Percentiles rank a stretch among this genome's conserved stretches.
phyloP scores from a whole-genome alignment of 2,888 invertebrate genomes.

The Tuberolachnus salignus region DNA sequence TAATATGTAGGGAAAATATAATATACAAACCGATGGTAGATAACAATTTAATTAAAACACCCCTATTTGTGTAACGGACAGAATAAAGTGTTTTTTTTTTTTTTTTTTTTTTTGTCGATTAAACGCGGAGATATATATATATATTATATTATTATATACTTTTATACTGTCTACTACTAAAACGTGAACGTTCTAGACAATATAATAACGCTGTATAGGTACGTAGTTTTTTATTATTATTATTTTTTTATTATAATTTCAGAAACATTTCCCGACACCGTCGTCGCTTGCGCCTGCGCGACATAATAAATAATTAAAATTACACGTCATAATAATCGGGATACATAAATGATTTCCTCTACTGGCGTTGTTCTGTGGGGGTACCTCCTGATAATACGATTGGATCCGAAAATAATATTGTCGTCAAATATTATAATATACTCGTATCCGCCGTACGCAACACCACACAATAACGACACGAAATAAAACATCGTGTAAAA shows the following conservation, averaged over 20 bases:
- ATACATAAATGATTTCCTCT: too few species aligned
- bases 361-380: too few species aligned
- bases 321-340: not conserved
- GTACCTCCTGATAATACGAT: too few species aligned
- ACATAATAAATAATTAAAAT: not conserved
- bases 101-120: not conserved
- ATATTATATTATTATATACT: constrained; percentile 13
- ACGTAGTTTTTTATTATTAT: not conserved
- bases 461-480: too few species aligned
- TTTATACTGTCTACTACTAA: not conserved
- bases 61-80: constrained; percentile 29
- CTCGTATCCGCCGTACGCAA: too few species aligned
- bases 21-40: constrained; percentile 20
- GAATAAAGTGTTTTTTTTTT: constrained; percentile 16
- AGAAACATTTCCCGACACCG: not conserved
- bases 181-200: not conserved
- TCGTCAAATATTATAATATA: too few species aligned
- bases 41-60: constrained; percentile 50
- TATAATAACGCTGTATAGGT: not conserved
- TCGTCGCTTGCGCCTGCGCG: too few species aligned
- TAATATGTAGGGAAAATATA: constrained; percentile 3
- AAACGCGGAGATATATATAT: constrained; percentile 12
- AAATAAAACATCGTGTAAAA: too few species aligned
- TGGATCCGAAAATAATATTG: too few species aligned
- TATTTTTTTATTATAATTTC: not conserved